Conservation (phyloP, 1,140 invertebrate genomes). For the Apis mellifera region Amel_HAv3.1 CM009941.2:4283001-4283500, state of each 20-base stretch:
- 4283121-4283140: slow-evolving; percentile 35
- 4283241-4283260: slow-evolving; percentile 7
- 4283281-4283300: neutral
- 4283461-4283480: no score
- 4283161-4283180: slow-evolving; percentile 69
- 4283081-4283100: slow-evolving; percentile 46
- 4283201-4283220: slow-evolving; percentile 53
- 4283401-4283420: no score
- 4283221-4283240: slow-evolving; percentile 45
- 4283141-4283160: slow-evolving; percentile 66
- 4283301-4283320: neutral
- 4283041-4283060: neutral
- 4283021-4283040: neutral
- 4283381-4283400: no score
- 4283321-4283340: no score
- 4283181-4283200: slow-evolving; percentile 65
- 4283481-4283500: no score
- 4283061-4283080: neutral
- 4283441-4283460: no score
- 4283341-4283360: no score
- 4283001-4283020: neutral
- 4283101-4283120: slow-evolving; percentile 57
- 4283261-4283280: no score
- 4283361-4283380: no score
- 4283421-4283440: no score